Base-by-base conservation (phyloP, 2,113 vertebrate species). In the Nannobrachium achirus region DNA sequence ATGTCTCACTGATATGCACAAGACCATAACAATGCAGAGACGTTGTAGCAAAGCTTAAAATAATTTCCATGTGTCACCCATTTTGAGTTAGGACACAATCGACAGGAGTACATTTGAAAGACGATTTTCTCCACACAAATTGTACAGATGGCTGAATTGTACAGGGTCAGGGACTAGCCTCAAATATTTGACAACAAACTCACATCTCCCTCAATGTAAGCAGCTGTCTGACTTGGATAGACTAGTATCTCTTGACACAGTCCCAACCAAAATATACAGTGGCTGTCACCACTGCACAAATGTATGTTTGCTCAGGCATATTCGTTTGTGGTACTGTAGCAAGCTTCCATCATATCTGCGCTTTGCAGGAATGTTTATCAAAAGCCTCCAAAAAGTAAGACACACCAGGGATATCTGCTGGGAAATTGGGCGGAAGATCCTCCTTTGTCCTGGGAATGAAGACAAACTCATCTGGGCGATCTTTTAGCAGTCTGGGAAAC, bases 381-480 rank as follows among this genome's bases (percentile, higher is more conserved):
- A 70, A 93, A 46, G 92, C 88, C 87, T 99, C 96, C 76, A 99
- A 92, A 92, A 99, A 99, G 90, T 98, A 95, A 92, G 97, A 99
- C 85, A 97, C 94, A 83, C 98, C 98, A 87, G 97, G 94, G 86
- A 99, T 96, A 80, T 99, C 95, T 59, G 89, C 89, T 39, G 98
- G 97, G 84, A 99, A 99, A 90, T 98, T 96, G 79, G 95, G 93
- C 70, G 97, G 98, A 88, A 99, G 97, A 50, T 99, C 96, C 75
- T 96, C 94, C 88, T 96, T 94, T 69, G 94, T 97, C 64, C 97
- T 95, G 40, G 98, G 95, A 80, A 95, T 93, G 83, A 98, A 98
- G 66, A 91, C 89, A 87, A 99, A 99, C 66, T 96, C n/a, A n/a
- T n/a, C 96, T 74, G 95, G 95, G 3, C 88, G 92, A 82, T 95